Conservation (phyloP, 2,797 vertebrate genomes). For the Gymnoscopelus microlampas region DNA sequence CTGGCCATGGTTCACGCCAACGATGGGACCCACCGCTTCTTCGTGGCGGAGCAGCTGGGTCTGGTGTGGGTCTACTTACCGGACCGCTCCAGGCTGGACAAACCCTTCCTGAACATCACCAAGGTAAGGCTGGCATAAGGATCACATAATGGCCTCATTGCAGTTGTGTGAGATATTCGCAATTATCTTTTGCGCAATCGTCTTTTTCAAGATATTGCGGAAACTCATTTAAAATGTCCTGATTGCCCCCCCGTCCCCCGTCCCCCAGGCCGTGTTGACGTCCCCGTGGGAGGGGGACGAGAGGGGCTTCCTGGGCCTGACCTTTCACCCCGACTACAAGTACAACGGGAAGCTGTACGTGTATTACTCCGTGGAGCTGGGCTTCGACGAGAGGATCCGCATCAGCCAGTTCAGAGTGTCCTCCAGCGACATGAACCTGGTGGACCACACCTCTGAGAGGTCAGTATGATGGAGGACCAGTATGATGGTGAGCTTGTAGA, state of each 20-base stretch:
- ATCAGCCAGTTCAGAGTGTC: slow-evolving; percentile 95
- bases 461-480: too few species aligned
- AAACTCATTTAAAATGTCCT: too few species aligned
- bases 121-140: too few species aligned
- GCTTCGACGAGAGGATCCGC: slow-evolving; percentile 89
- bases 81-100: slow-evolving; percentile 83
- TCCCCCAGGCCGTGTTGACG: slow-evolving; percentile 86
- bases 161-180: too few species aligned
- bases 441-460: slow-evolving; percentile 92
- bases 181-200: too few species aligned
- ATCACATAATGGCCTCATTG: too few species aligned
- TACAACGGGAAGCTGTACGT: slow-evolving; percentile 91
- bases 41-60: slow-evolving; percentile 94
- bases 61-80: slow-evolving; percentile 94
- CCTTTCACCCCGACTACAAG: slow-evolving; percentile 90
- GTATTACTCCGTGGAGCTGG: slow-evolving; percentile 92
- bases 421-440: slow-evolving; percentile 86
- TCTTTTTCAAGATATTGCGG: too few species aligned
- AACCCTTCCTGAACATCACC: slow-evolving; percentile 78
- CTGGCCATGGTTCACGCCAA: slow-evolving; percentile 93
- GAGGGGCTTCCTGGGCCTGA: slow-evolving; percentile 92
- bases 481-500: too few species aligned
- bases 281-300: slow-evolving; percentile 98
- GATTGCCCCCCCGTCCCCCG: too few species aligned
- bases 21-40: slow-evolving; percentile 93